Percentiles rank a stretch among this genome's conserved stretches.
These are phyloP conservation scores for Zaprionus bogoriensis DNA, from an alignment of 2,888 invertebrate species.

Conservation along the genomic window DNA sequence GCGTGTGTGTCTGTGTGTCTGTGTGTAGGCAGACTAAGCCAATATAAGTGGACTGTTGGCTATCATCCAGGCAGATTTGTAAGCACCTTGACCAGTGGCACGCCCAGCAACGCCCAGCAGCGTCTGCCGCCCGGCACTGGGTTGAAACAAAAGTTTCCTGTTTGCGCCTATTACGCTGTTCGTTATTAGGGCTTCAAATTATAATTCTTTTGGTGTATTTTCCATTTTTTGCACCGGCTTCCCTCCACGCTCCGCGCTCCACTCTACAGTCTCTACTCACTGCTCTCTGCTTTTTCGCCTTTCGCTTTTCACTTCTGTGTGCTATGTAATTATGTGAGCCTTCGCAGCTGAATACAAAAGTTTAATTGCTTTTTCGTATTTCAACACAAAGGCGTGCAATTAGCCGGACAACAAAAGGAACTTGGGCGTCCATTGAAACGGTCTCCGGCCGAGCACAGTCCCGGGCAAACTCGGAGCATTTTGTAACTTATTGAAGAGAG, in stretches of 20 bases:
- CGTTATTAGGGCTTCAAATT: constrained; percentile 37
- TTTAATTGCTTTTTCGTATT: constrained; percentile 71
- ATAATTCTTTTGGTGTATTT: constrained; percentile 31
- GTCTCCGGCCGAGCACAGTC: constrained; percentile 4
- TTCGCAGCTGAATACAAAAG: constrained; percentile 62
- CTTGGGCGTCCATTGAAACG: constrained; percentile 23
- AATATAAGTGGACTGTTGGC: too few species aligned
- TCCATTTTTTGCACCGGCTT: background rate
- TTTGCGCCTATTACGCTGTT: constrained; percentile 21
- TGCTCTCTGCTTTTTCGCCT: constrained; percentile 3
- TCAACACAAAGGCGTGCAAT: constrained; percentile 62
- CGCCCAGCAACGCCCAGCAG: constrained; percentile 19
- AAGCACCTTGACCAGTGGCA: constrained; percentile 16
- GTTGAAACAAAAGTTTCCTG: constrained; percentile 22
- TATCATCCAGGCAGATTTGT: background rate
- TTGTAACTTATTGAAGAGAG: constrained; percentile 43
- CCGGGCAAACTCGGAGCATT: constrained; percentile 7
- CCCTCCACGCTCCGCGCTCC: background rate
- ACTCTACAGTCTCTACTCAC: too few species aligned
- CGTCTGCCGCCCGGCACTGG: too few species aligned
- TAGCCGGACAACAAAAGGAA: constrained; percentile 48
- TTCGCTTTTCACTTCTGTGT: constrained; percentile 5
- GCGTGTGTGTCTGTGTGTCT: background rate
- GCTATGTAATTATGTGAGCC: constrained; percentile 57
- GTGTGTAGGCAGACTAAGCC: background rate